phyloP scores from a whole-genome alignment of 2,113 vertebrate genomes.

The Rhea pennata region DNA sequence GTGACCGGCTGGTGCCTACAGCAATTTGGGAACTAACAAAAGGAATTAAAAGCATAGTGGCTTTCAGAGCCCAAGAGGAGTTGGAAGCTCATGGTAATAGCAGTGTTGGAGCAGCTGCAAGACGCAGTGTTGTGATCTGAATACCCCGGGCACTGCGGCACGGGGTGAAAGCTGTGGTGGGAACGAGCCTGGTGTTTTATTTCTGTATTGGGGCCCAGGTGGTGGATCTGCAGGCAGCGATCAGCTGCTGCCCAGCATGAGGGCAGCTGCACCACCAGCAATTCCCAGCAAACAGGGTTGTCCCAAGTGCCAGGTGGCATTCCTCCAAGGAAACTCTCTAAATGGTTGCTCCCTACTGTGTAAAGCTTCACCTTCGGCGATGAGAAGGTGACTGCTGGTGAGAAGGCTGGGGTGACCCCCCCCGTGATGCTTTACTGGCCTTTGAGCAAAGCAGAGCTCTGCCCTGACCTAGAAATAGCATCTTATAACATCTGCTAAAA shows the following conservation, averaged over 20 bases:
- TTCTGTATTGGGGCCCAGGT: background rate
- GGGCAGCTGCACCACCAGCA: background rate
- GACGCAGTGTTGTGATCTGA: rapidly evolving
- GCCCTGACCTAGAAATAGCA: background rate
- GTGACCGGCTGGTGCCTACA: background rate
- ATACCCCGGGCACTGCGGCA: background rate
- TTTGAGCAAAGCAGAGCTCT: background rate
- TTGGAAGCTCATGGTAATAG: too few species aligned
- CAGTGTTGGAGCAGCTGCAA: background rate
- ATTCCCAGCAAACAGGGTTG: background rate
- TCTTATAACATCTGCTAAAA: background rate
- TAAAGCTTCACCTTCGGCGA: background rate
- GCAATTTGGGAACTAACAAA: background rate
- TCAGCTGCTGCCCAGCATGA: background rate
- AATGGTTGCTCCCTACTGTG: background rate
- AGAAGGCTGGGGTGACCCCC: background rate
- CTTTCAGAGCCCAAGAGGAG: too few species aligned
- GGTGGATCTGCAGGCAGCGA: background rate
- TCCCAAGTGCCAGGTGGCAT: background rate
- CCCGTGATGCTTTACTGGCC: background rate
- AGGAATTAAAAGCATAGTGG: background rate
- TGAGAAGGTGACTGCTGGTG: background rate
- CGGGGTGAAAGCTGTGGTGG: too few species aligned
- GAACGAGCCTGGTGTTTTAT: background rate
- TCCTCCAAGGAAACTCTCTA: background rate